Conservation (phyloP, 2,113 vertebrate species). For the Vireo altiloquus region DNA sequence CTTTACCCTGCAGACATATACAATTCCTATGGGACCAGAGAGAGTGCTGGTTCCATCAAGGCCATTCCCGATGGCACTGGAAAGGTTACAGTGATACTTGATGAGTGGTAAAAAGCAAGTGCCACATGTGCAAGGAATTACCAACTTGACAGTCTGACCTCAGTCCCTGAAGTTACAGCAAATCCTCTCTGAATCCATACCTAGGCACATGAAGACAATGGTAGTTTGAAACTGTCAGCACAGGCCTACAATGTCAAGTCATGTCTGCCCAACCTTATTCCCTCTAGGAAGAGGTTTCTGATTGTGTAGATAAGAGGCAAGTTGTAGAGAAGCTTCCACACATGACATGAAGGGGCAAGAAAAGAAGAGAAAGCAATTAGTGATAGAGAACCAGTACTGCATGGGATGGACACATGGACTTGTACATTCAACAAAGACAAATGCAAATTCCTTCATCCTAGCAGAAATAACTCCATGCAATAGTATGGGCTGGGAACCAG, state of each 20-base stretch:
- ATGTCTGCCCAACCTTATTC: neutral
- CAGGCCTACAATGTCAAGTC: neutral
- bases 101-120: neutral
- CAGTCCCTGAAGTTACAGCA: neutral
- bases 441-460: neutral
- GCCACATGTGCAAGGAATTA: neutral
- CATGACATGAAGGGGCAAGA: neutral
- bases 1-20: neutral
- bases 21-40: neutral
- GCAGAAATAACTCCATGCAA: neutral
- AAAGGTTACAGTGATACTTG: neutral
- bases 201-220: neutral
- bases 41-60: neutral
- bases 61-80: rapidly evolving
- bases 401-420: rapidly evolving
- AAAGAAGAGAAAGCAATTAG: neutral
- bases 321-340: neutral
- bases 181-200: neutral
- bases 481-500: neutral
- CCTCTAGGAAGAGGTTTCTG: neutral
- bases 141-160: rapidly evolving
- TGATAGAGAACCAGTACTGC: rapidly evolving
- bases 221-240: neutral
- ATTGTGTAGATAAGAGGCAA: neutral
- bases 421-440: neutral